These are phyloP conservation scores for Sinentomon sp. DNA, from an alignment of 2,888 invertebrate species.

Conservation along the genomic window DNA sequence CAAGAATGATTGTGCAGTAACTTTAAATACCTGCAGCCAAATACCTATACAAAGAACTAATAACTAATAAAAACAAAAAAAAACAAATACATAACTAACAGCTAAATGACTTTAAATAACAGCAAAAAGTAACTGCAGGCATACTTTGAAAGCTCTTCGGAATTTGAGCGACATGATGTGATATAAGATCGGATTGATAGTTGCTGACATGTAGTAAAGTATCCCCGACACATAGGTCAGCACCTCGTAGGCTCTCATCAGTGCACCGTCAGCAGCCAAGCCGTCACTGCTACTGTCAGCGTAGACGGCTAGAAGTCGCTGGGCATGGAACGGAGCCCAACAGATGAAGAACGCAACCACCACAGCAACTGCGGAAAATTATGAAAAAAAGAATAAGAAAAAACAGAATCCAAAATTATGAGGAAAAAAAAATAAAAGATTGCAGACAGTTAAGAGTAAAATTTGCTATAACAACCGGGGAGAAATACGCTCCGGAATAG, in stretches of 20 bases:
- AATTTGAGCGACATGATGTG: slow-evolving; percentile 87
- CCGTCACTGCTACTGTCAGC: slow-evolving; percentile 24
- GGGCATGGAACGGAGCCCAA: slow-evolving; percentile 76
- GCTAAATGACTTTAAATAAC: too few relatives aligned
- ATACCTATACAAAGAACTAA: too few relatives aligned
- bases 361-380: slow-evolving; percentile 23
- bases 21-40: too few relatives aligned
- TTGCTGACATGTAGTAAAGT: slow-evolving; percentile 70
- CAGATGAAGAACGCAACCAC: slow-evolving; percentile 60
- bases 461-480: too few relatives aligned
- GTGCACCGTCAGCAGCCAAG: slow-evolving; percentile 22
- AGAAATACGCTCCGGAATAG: too few relatives aligned
- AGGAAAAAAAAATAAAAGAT: too few relatives aligned
- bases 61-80: too few relatives aligned
- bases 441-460: too few relatives aligned
- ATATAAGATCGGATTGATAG: slow-evolving; percentile 75
- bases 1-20: too few relatives aligned
- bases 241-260: slow-evolving; percentile 44
- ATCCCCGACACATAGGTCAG: slow-evolving; percentile 62
- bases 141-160: slow-evolving; percentile 69
- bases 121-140: slow-evolving; percentile 17
- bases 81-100: too few relatives aligned
- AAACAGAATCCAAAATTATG: too few relatives aligned
- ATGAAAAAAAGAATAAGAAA: background rate
- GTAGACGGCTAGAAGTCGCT: slow-evolving; percentile 55